Evolutionary conservation across 2,113 vertebrate genomes (phyloP), one percentile per base, ranked within the genome.

Genomic region (Muscicapa adusta): DNA sequence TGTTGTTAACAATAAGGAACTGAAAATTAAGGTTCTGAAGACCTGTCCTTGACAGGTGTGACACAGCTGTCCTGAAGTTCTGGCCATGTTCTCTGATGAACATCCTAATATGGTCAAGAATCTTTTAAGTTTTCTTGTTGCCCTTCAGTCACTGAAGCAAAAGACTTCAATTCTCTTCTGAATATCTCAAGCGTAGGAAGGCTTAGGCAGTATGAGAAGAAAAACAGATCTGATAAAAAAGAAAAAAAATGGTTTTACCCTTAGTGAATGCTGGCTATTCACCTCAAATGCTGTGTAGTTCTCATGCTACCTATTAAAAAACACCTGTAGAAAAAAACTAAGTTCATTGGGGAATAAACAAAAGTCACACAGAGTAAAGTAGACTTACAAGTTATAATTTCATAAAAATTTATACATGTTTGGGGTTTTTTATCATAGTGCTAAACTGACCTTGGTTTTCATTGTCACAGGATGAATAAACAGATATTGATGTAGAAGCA

Each of bases 281-380:
- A 38, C 2, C 5, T 65, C 42, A 89, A 75, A 60, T 2, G 2
- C 33, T 29, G 8, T 12, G 22, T n/a, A 14, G 8, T 78, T 85
- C 87, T 66, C 40, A 25, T 57, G 62, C 4, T 53, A 23, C 9
- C 11, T 51, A 4, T 68, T 76, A 57, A 73, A 82, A 79, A 83
- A 48, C 20, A 14, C 1, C 3, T 58, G 9, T 51, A 38, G 12
- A 33, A 56, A 80, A 48, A 70, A 76, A 7, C 0, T 2, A 31
- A 24, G 4, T 26, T 76, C 12, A 22, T 17, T 65, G 29, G 7
- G 26, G 18, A 42, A 5, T 43, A 34, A 74, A 26, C 7, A 34
- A 50, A 29, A 47, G 20, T 60, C 34, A 51, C 16, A 42, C 5
- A 54, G 5, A 25, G 16, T 66, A 36, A 68, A 73, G 6, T 5